Percentiles rank a stretch among this genome's conserved stretches.
These are phyloP conservation scores for Tricholauxania praeusta DNA, from an alignment of 2,888 invertebrate genomes.

Conservation along the genomic window DNA sequence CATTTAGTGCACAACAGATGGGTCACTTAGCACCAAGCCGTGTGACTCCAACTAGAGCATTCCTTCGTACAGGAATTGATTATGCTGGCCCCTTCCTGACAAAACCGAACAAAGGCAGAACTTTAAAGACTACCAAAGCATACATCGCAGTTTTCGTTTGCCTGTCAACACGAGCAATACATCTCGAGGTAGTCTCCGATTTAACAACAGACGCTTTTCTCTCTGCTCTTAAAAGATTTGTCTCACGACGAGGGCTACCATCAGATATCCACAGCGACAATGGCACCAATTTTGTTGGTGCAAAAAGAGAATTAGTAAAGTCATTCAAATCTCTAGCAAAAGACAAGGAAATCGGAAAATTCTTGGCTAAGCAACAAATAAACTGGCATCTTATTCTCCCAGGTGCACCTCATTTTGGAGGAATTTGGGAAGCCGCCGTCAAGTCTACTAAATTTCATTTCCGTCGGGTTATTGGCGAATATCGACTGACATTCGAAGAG, in stretches of 20 bases:
- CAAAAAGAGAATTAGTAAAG: slow-evolving; percentile 31
- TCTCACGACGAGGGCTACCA: slow-evolving; percentile 37
- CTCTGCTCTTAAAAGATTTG: slow-evolving; percentile 30
- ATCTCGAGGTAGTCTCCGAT: neutral
- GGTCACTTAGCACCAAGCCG: too few species aligned
- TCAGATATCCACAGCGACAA: too few species aligned
- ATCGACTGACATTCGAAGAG: too few species aligned
- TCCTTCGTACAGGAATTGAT: too few species aligned
- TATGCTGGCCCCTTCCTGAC: neutral
- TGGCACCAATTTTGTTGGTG: too few species aligned
- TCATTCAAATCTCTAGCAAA: slow-evolving; percentile 3
- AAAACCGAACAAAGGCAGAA: neutral
- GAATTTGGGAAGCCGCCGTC: slow-evolving; percentile 30
- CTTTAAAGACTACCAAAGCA: neutral
- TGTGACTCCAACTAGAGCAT: neutral
- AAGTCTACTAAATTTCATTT: slow-evolving; percentile 22
- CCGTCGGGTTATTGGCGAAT: too few species aligned
- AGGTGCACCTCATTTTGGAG: slow-evolving; percentile 33
- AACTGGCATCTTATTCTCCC: slow-evolving; percentile 36
- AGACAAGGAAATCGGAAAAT: slow-evolving; percentile 6
- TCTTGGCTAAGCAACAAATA: too few species aligned
- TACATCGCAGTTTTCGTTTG: slow-evolving; percentile 14
- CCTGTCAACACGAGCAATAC: neutral
- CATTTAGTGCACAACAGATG: slow-evolving; percentile 15
- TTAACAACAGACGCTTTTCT: slow-evolving; percentile 18